Base-by-base conservation (phyloP, 2,797 vertebrate species). In the Lacerta agilis region DNA sequence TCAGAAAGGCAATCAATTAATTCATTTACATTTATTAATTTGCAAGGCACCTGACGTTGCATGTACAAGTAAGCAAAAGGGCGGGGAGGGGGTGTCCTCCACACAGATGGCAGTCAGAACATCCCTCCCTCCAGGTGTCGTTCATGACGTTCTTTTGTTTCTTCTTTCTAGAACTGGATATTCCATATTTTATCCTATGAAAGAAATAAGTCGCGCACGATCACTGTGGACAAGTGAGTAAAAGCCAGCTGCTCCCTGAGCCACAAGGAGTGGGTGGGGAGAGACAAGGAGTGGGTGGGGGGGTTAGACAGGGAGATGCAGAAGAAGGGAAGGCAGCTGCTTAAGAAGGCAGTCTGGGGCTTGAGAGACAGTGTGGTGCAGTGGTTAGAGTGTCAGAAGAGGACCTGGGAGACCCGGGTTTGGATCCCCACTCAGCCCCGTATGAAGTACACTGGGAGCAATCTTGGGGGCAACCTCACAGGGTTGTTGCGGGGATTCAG, bases 171-270 rank as follows among this genome's bases (percentile, higher is more conserved):
- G 97, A 97, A 97, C 86, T 98, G 97, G 97, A 97, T 98, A 94
- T 97, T 97, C 95, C 96, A 97, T 49, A 96, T 98, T 89, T 94
- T 98, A 41, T 97, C 97, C 43, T 97, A 97, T 67, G 97, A 98
- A 92, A 96, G 97, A 87, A 97, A 98, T 79, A 92, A 93, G 89
- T 97, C 96, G 61, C 88, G 93, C 85, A 96, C 96, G 1, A 94
- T 97, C 92, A 97, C 96, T 61, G 87, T 98, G 86, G 96, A 96
- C 94, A 96, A 96, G 97, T 97, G 79, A 96, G 96, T n/a, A 67
- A 84, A 71, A 84, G 33, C 1, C 43, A 1, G 83, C 76, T 81
- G 41, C 33, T 55, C 23, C 79, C 83, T 87, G 33, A 73, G 43
- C 82, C 3, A 1, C 75, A 67, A 75, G 77, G 81, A 2, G 73